Percentiles rank a stretch among this genome's conserved stretches.
These are phyloP conservation scores for Pammene fasciana DNA, from an alignment of 2,888 invertebrate species.

Conservation along the genomic window DNA sequence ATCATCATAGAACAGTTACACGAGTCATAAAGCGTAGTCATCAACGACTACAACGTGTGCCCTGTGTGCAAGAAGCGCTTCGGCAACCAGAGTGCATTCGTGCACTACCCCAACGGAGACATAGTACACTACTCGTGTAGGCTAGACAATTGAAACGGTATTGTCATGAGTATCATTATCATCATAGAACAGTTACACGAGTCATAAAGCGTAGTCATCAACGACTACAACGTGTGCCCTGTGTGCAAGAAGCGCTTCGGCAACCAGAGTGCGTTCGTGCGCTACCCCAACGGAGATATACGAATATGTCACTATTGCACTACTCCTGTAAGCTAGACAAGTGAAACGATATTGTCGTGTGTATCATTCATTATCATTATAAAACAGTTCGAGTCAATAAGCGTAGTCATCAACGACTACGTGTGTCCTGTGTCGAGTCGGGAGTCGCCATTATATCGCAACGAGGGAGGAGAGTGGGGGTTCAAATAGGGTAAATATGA, in stretches of 20 bases:
- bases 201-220: constrained; percentile 91
- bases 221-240: constrained; percentile 93
- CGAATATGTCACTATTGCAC: too few relatives aligned
- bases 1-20: constrained; percentile 86
- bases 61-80: constrained; percentile 96
- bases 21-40: constrained; percentile 91
- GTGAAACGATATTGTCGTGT: too few relatives aligned
- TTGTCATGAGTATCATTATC: not conserved
- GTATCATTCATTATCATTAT: too few relatives aligned
- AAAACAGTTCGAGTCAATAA: too few relatives aligned
- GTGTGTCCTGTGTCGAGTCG: too few relatives aligned
- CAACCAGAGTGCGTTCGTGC: constrained; percentile 96
- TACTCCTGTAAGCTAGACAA: constrained; percentile 87
- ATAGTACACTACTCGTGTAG: constrained; percentile 96
- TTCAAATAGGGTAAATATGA: too few relatives aligned
- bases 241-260: constrained; percentile 97
- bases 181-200: constrained; percentile 89
- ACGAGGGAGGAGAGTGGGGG: too few relatives aligned
- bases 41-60: constrained; percentile 95
- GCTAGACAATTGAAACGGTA: constrained; percentile 47
- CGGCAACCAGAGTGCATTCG: constrained; percentile 96
- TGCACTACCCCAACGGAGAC: constrained; percentile 94
- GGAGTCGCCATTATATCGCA: too few relatives aligned
- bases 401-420: too few relatives aligned
- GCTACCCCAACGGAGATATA: constrained; percentile 95